These are phyloP conservation scores for Harmothoe impar DNA, from an alignment of 2,888 invertebrate species.

Conservation along the genomic window DNA sequence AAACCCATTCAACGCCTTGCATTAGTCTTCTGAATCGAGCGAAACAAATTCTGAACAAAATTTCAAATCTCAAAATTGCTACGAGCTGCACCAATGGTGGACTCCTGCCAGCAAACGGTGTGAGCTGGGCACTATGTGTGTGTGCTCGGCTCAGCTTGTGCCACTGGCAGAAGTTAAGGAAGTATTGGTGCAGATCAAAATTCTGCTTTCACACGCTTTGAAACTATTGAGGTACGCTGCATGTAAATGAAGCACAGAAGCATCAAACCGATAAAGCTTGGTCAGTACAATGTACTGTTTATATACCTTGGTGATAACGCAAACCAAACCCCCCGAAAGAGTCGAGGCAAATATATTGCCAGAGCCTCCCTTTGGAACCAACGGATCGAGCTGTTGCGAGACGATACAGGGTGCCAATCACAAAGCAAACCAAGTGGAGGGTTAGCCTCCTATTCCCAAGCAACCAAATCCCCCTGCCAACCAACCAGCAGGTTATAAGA, in stretches of 20 bases:
- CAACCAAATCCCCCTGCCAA: not conserved
- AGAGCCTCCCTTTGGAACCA: not conserved
- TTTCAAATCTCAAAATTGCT: not conserved
- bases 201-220: slow-evolving; percentile 6
- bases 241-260: slow-evolving; percentile 30
- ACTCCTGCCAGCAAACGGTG: not conserved
- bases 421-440: slow-evolving; percentile 50
- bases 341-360: not conserved
- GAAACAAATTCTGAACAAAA: not conserved
- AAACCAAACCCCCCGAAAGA: not conserved
- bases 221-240: slow-evolving; percentile 7
- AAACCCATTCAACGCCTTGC: not conserved
- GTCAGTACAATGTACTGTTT: not conserved
- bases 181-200: not conserved
- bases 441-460: not conserved
- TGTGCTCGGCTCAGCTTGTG: not conserved
- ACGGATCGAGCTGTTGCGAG: slow-evolving; percentile 31
- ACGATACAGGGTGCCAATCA: slow-evolving; percentile 40
- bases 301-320: slow-evolving; percentile 33
- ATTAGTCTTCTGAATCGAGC: not conserved
- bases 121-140: not conserved
- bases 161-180: not conserved
- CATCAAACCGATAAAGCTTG: not conserved
- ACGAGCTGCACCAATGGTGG: not conserved
- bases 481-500: not conserved